Base-by-base conservation (phyloP, 2,888 invertebrate genomes). In the Teinopalpus imperialis region DNA sequence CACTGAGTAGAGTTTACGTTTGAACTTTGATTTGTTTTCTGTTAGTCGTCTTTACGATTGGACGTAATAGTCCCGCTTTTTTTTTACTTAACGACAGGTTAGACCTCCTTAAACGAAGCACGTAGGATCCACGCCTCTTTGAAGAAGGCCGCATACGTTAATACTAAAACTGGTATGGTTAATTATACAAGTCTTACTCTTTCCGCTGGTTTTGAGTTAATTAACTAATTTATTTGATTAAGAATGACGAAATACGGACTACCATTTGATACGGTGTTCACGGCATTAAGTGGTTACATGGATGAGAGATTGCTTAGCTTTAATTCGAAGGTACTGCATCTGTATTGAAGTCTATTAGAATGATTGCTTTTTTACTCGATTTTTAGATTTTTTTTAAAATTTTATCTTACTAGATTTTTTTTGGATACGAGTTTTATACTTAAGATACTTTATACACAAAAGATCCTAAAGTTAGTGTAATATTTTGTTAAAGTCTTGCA, bases 11-110 rank as follows among this genome's bases (percentile, higher is more conserved):
- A 54, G 53, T 56, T 52, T 36, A 48, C 30, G 60, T 54, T 57
- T 56, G 56, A 64, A 62, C 56, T 69, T 68, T 65, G 66, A 69
- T 70, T 69, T 64, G 60, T 66, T 64, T 37, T 55, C 49, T 48
- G 51, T 54, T 47, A 46, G 52, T 51, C 50, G 46, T 49, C 49
- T 61, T 56, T 54, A 53, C 46, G 46, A 48, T 44, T 41, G 35
- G 39, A 43, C 36, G 16, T 49, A 42, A 39, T 29, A 40, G 40
- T 40, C 23, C 21, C 34, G 14, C 21, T 40, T 40, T 46, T 40
- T 37, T 32, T 27, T 41, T 20, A 41, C 20, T 47, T 35, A 41
- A 47, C 46, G 46, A 36, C 46, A 40, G 41, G 40, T 47, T 41
- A 41, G 46, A 41, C 27, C 45, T 29, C 41, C 40, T 45, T 45